Evolutionary conservation across 2,888 invertebrate genomes (phyloP).

Genomic region (Caenorhabditis doughertyi): DNA sequence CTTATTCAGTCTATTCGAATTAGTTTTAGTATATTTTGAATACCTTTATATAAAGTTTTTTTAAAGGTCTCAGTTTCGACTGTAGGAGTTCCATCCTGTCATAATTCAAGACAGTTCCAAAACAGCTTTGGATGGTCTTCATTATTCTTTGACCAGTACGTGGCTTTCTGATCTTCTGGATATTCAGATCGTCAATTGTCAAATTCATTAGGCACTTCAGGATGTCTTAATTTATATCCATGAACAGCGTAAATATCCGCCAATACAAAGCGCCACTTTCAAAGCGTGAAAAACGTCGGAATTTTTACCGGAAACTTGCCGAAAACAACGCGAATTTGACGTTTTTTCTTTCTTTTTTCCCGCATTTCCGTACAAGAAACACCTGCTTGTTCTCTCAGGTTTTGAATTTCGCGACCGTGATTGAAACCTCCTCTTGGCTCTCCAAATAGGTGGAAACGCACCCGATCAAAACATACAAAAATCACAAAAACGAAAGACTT

Average conservation of each 20-base stretch:
- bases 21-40: no score
- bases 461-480: slow-evolving; percentile 52
- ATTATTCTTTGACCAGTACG: background rate
- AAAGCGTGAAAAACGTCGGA: slow-evolving; percentile 18
- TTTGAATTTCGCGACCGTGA: slow-evolving; percentile 23
- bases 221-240: background rate
- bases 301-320: slow-evolving; percentile 35
- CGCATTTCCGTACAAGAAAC: slow-evolving; percentile 29
- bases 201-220: slow-evolving; percentile 26
- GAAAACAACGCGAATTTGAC: slow-evolving; percentile 34
- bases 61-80: no score
- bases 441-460: background rate
- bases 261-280: slow-evolving; percentile 1
- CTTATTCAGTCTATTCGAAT: no score
- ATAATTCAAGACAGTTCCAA: no score
- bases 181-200: background rate
- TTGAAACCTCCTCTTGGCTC: slow-evolving; percentile 26
- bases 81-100: no score
- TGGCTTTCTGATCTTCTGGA: background rate
- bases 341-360: slow-evolving; percentile 16
- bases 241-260: background rate
- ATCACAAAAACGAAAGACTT: background rate
- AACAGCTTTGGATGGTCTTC: no score
- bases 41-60: no score
- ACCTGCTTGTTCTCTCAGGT: slow-evolving; percentile 17